These are phyloP conservation scores for Tenebrosternarchus preto DNA, from an alignment of 2,113 vertebrate species.

Conservation along the genomic window DNA sequence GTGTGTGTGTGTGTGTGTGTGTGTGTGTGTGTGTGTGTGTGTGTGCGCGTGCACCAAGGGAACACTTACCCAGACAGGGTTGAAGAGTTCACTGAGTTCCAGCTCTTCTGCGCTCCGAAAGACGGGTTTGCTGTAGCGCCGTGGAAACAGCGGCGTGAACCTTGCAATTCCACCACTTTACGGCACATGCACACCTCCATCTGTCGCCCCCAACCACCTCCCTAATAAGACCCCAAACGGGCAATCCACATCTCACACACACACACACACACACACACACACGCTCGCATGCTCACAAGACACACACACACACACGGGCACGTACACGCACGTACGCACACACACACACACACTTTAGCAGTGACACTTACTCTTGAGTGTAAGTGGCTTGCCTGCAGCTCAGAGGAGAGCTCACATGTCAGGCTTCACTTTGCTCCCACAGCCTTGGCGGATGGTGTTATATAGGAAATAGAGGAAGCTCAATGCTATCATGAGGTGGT, in stretches of 20 bases:
- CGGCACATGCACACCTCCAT: constrained; percentile 22
- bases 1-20: too few species aligned
- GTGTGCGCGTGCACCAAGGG: neutral
- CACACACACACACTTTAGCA: too few species aligned
- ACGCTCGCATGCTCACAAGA: too few species aligned
- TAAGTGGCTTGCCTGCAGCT: too few species aligned
- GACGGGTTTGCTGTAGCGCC: neutral
- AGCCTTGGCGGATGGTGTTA: too few species aligned
- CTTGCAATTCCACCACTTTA: constrained; percentile 4
- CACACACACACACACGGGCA: too few species aligned
- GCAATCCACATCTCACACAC: neutral
- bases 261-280: neutral
- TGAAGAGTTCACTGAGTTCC: constrained; percentile 19
- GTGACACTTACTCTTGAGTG: too few species aligned
- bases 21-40: neutral
- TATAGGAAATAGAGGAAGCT: too few species aligned
- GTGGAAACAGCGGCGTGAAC: neutral
- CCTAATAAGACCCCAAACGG: constrained; percentile 31
- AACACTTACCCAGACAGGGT: constrained; percentile 16
- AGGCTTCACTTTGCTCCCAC: too few species aligned
- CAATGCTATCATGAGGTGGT: neutral
- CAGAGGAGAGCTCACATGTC: too few species aligned
- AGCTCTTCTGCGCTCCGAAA: neutral
- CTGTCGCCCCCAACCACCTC: constrained; percentile 23
- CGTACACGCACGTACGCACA: too few species aligned